Percentiles rank a stretch among this genome's conserved stretches.
phyloP scores from a whole-genome alignment of 2,113 vertebrate genomes.

The Loxodonta africana region DNA sequence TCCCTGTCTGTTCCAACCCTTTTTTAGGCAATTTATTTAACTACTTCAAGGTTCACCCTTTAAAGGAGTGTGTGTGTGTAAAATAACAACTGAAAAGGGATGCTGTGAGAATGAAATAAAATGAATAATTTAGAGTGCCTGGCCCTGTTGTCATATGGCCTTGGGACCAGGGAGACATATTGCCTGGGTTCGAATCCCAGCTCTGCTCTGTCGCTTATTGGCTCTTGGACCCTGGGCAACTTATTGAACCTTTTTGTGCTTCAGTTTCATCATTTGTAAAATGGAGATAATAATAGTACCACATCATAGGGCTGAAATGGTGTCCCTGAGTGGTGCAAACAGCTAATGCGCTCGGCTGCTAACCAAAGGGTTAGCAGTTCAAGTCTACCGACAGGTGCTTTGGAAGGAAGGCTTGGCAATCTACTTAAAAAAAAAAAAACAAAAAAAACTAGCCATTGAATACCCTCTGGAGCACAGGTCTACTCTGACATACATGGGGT shows the following conservation, averaged over 20 bases:
- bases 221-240: not conserved
- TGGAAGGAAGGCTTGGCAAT: not conserved
- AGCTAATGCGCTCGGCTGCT: not conserved
- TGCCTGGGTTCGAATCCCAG: not conserved
- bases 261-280: not conserved
- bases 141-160: not conserved
- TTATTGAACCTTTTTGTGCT: not conserved
- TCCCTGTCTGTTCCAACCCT: not conserved
- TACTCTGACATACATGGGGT: not conserved
- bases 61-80: not conserved
- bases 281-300: conserved; percentile 7
- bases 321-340: not conserved
- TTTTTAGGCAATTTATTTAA: not conserved
- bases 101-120: not conserved
- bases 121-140: not conserved
- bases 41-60: not conserved
- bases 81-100: not conserved
- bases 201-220: not conserved
- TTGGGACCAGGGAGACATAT: not conserved
- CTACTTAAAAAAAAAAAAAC: not conserved
- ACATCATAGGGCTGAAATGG: not conserved
- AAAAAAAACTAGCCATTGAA: not conserved
- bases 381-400: not conserved
- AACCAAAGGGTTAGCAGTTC: not conserved
- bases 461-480: not conserved